Base-by-base conservation (phyloP, 2,888 invertebrate genomes). In the Tillus elongatus region DNA sequence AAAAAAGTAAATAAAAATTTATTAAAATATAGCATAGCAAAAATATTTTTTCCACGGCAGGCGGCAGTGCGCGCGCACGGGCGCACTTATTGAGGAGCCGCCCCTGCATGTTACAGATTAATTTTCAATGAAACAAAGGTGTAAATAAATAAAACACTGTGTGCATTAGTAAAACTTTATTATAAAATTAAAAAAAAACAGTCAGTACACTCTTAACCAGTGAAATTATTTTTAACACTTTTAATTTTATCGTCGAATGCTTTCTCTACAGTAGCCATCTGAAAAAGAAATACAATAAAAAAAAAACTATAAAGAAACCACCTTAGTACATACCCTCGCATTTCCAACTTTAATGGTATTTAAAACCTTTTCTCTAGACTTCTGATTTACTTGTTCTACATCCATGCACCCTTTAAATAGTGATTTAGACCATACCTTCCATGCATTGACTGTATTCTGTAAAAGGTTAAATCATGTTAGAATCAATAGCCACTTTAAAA, bases 171-270 rank as follows among this genome's bases (percentile, higher is more conserved):
- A n/a, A n/a, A 19, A 19, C 6, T 9, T 19, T 19, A 29, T 8
- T 29, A 29, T 29, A 8, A 29, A 29, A 29, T 8, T 9, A 29
- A 8, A 29, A 9, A 8, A 9, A 29, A 29, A 9, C 4, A 19
- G 24, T 8, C 6, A 19, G 11, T 29, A 29, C 30, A 29, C 4
- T 10, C 4, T 8, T 29, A 8, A 29, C 6, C 10, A 6, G 11
- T 9, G 10, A 9, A 29, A 11, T 29, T 9, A 29, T 29, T 9
- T 29, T 8, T 32, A 32, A 36, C 13, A 31, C 15, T 26, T 35
- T 37, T 40, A 30, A 40, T 40, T 30, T 37, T 40, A 9, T 40
- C 40, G 12, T 40, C 33, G 19, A 30, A 40, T 13, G 33, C 33
- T 34, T 37, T 40, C 11, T 34, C 37, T 4, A 40, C 28, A 1